These are phyloP conservation scores for Apis dorsata DNA, from an alignment of 1,140 invertebrate species.

Conservation along the genomic window DNA sequence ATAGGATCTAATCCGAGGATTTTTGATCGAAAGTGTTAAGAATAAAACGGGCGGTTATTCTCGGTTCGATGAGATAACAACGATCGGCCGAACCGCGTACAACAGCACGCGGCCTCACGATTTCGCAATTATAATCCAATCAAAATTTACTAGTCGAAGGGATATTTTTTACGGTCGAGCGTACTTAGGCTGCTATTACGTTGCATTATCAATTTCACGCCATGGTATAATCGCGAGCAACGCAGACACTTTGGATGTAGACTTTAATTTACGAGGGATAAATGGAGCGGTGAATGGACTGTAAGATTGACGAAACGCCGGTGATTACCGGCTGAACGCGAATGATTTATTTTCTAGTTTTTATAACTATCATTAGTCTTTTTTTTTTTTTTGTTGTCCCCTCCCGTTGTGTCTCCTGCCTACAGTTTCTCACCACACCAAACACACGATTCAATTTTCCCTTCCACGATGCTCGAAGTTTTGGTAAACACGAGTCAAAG, in stretches of 20 bases:
- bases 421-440: not conserved
- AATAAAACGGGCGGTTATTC: not conserved
- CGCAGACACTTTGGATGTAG: conserved; percentile 46
- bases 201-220: conserved; percentile 57
- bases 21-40: not conserved
- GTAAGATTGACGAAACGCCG: conserved; percentile 54
- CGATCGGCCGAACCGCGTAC: not conserved
- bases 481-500: too few relatives aligned
- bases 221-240: conserved; percentile 50
- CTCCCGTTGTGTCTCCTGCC: not conserved
- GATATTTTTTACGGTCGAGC: conserved; percentile 35
- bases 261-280: conserved; percentile 52
- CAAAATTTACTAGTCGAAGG: conserved; percentile 31
- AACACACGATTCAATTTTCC: not conserved
- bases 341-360: conserved; percentile 48
- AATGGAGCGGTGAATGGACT: conserved; percentile 53
- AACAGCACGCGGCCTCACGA: conserved; percentile 8
- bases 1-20: too few relatives aligned
- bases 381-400: not conserved
- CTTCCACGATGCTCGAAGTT: not conserved
- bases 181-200: conserved; percentile 39
- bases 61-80: not conserved
- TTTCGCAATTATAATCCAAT: conserved; percentile 45
- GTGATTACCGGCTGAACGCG: conserved; percentile 47
- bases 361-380: conserved; percentile 46